A percentile compares a stretch with the other conserved stretches of the same genome.
Evolutionary conservation across 2,797 vertebrate species (phyloP).

Genomic region (Helarctos malayanus): DNA sequence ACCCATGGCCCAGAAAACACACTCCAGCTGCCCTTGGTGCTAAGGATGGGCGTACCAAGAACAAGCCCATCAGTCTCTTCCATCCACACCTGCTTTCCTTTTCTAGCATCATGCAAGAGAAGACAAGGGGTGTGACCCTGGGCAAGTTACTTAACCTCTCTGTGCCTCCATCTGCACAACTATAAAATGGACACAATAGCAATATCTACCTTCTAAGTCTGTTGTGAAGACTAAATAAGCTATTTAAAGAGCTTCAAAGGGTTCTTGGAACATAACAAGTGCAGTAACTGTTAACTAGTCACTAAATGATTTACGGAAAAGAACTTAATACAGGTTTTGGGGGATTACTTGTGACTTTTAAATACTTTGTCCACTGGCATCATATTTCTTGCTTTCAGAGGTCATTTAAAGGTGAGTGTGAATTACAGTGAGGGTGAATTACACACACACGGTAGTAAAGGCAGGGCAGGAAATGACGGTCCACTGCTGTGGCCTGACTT

Average conservation of each 20-base stretch:
- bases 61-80: neutral
- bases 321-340: too few relatives aligned
- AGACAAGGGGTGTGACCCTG: neutral
- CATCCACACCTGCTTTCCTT: neutral
- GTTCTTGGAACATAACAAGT: neutral
- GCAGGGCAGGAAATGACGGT: neutral
- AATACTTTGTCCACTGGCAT: neutral
- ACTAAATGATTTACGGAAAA: neutral
- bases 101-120: neutral
- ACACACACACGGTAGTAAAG: too few relatives aligned
- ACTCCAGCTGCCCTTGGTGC: accelerated
- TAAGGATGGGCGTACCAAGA: neutral
- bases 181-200: neutral
- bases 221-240: neutral
- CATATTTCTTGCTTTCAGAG: neutral
- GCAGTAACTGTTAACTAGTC: neutral
- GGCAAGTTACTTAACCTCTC: neutral
- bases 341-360: neutral
- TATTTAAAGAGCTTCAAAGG: neutral
- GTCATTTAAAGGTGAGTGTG: neutral
- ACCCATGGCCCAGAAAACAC: neutral
- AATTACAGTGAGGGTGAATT: neutral
- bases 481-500: too few relatives aligned
- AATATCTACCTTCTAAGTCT: neutral
- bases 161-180: neutral